These are phyloP conservation scores for Hedychridium roseum DNA, from an alignment of 2,888 invertebrate genomes.

Conservation along the genomic window DNA sequence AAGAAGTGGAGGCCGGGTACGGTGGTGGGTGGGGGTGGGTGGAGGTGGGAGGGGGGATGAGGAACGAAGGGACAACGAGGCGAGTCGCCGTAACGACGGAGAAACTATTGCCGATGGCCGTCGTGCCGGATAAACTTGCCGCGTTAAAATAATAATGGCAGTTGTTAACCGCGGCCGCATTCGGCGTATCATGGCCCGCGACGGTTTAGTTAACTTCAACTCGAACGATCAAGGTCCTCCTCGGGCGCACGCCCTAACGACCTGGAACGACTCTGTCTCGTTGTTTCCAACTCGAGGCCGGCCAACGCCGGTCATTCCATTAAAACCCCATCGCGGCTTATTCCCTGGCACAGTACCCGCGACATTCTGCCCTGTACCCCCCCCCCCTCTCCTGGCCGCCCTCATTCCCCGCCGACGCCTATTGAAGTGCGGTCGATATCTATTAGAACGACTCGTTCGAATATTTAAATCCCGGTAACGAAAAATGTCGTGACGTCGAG, in stretches of 20 bases:
- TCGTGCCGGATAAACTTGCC: constrained; percentile 8
- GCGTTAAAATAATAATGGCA: constrained; percentile 25
- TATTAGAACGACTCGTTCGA: too few relatives aligned
- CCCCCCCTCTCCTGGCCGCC: background rate
- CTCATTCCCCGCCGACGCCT: too few relatives aligned
- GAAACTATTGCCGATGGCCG: too few relatives aligned
- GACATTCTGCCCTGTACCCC: background rate
- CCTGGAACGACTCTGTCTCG: constrained; percentile 17
- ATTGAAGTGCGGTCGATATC: too few relatives aligned
- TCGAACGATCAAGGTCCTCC: background rate
- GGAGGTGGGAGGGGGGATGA: too few relatives aligned
- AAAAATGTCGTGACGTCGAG: too few relatives aligned
- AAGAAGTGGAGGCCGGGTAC: too few relatives aligned
- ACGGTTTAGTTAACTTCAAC: constrained; percentile 7
- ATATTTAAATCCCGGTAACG: too few relatives aligned
- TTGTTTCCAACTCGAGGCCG: constrained; percentile 13
- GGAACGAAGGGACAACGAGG: too few relatives aligned
- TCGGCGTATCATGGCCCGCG: constrained; percentile 8
- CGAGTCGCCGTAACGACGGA: too few relatives aligned
- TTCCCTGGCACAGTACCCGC: constrained; percentile 5
- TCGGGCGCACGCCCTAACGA: background rate
- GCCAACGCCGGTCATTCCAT: constrained; percentile 17
- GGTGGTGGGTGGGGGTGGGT: too few relatives aligned
- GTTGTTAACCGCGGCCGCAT: constrained; percentile 8
- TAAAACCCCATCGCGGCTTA: constrained; percentile 18